Evolutionary conservation across 2,888 invertebrate species (phyloP).

Genomic region (Noctua janthe): DNA sequence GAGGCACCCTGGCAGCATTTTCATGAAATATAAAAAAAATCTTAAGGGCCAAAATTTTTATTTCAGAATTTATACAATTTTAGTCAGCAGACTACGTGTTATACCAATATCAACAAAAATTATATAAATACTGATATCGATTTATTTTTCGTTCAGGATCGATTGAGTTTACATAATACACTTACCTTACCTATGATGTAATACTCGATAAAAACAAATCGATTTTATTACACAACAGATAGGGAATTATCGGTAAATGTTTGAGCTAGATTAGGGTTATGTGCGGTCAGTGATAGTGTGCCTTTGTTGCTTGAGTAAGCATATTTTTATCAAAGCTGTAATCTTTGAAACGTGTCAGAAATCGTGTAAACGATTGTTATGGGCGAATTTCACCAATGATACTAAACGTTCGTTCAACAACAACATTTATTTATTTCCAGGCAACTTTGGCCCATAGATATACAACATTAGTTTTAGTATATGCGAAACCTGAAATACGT

Average conservation of each 20-base stretch:
- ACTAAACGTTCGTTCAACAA: background rate
- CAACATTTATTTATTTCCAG: too few relatives aligned
- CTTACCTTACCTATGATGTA: constrained; percentile 7
- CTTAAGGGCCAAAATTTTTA: background rate
- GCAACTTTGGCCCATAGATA: too few relatives aligned
- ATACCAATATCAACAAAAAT: background rate
- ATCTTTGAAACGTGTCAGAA: background rate
- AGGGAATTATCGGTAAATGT: constrained; percentile 32
- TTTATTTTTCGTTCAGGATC: constrained; percentile 1
- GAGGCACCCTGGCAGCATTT: background rate
- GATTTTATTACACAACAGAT: constrained; percentile 32
- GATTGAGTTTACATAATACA: constrained; percentile 15
- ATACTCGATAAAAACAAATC: constrained; percentile 20
- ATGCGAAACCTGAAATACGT: too few relatives aligned
- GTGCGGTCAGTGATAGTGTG: constrained; percentile 15
- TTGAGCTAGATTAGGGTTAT: constrained; percentile 44
- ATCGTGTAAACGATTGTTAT: background rate
- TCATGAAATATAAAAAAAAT: background rate
- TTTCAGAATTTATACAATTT: background rate
- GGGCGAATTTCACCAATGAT: background rate
- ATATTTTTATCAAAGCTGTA: background rate
- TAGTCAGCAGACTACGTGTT: too few relatives aligned
- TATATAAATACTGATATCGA: constrained; percentile 1
- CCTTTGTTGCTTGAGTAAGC: constrained; percentile 1
- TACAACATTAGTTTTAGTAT: background rate